Conservation (phyloP, 2,888 invertebrate species). For the Hypsopygia costalis region DNA sequence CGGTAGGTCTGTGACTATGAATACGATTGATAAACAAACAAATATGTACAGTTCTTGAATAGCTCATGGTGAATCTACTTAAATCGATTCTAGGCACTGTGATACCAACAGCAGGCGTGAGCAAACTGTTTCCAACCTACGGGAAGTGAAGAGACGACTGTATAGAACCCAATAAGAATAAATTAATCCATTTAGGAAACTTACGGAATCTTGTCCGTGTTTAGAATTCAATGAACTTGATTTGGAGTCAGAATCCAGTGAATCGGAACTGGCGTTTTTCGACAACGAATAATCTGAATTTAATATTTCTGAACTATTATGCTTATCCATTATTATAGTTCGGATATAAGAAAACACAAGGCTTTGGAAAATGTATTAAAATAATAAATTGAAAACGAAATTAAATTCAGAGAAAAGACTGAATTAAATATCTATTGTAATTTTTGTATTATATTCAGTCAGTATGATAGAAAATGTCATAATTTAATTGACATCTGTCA, state of each 20-base stretch:
- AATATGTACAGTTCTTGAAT: constrained; percentile 51
- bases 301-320: constrained; percentile 83
- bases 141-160: constrained; percentile 54
- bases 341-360: not conserved
- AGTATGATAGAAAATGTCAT: too few species aligned
- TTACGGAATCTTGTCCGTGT: constrained; percentile 90
- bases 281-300: constrained; percentile 83
- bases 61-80: constrained; percentile 37
- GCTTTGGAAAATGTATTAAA: too few species aligned
- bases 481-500: too few species aligned
- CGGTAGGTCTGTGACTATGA: constrained; percentile 50
- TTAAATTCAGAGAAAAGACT: too few species aligned
- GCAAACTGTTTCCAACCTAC: constrained; percentile 34
- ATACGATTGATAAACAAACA: constrained; percentile 67
- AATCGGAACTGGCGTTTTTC: constrained; percentile 90
- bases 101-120: not conserved
- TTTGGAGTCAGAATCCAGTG: constrained; percentile 91
- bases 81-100: not conserved
- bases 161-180: constrained; percentile 57
- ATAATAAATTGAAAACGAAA: too few species aligned
- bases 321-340: constrained; percentile 79
- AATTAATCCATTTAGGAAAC: constrained; percentile 74
- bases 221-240: constrained; percentile 92
- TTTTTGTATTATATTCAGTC: too few species aligned
- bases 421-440: too few species aligned